phyloP scores from a whole-genome alignment of 2,113 vertebrate genomes.

The Azemiops feae region DNA sequence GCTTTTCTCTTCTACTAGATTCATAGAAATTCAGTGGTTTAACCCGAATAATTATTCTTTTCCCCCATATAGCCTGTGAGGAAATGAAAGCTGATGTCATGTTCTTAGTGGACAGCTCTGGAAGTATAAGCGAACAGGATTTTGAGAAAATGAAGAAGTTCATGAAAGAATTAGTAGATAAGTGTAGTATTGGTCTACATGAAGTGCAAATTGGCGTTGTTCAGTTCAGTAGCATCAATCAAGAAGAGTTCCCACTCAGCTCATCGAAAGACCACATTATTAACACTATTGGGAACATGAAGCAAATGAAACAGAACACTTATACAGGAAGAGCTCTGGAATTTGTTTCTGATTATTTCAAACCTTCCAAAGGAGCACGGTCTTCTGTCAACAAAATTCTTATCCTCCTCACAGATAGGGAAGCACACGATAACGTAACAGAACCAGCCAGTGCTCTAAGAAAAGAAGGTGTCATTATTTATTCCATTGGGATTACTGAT shows the following conservation, averaged over 20 bases:
- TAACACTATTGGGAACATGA: slow-evolving; percentile 57
- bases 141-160: slow-evolving; percentile 68
- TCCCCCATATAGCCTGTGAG: slow-evolving; percentile 58
- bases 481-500: slow-evolving; percentile 62
- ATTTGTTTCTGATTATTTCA: slow-evolving; percentile 60
- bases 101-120: slow-evolving; percentile 72
- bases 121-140: slow-evolving; percentile 57
- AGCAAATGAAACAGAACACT: slow-evolving; percentile 35
- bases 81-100: slow-evolving; percentile 66
- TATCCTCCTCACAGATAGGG: slow-evolving; percentile 67
- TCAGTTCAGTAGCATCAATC: slow-evolving; percentile 58
- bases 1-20: not conserved
- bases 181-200: slow-evolving; percentile 51
- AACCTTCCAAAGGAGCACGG: slow-evolving; percentile 46
- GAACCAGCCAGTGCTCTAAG: slow-evolving; percentile 44
- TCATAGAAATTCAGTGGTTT: not conserved
- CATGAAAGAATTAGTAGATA: slow-evolving; percentile 63
- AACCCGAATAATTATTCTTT: not conserved
- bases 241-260: slow-evolving; percentile 61
- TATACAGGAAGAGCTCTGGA: slow-evolving; percentile 55
- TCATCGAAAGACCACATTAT: slow-evolving; percentile 41
- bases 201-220: slow-evolving; percentile 57
- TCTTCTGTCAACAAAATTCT: slow-evolving; percentile 55
- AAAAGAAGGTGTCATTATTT: slow-evolving; percentile 56
- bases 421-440: slow-evolving; percentile 58